Base-by-base conservation (phyloP, 1,140 invertebrate genomes). In the Tyrophagus putrescentiae region DNA sequence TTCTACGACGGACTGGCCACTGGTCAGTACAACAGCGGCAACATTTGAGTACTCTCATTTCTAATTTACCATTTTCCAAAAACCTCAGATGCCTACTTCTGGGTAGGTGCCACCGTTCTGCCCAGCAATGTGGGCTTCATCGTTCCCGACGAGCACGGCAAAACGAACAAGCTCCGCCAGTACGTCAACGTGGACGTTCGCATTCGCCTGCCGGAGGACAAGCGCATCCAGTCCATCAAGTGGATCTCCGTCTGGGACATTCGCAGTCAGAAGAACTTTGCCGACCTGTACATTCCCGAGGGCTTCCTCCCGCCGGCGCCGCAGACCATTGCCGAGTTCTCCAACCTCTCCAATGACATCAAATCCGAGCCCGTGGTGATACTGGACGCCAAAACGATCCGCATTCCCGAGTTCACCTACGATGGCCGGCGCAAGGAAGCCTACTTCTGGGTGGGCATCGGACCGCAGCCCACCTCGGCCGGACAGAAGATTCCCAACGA, bases 171-270 rank as follows among this genome's bases (percentile, higher is more conserved):
- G 5, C 73, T 94, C 32, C 80, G 82, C 65, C 78, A 67, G 13
- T 92, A 92, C 69, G 80, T 86, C 62, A 87, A 90, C 69, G 84
- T 83, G 69, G 85, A 91, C 68, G 83, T 93, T 57, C 85, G 82
- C 0, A 70, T 93, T 25, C 81, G 78, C 1, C 71, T 93, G 28
- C 87, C 89, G 0, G 87, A 92, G 62, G 81, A 81, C 23, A 91
- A 91, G 70, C 86, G 84, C 68, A 81, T 94, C 56, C 83, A 81
- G 0, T 85, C 89, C 53, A 62, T 60, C 42, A 87, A 87, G 71
- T 93, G 89, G 89, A 79, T 94, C 52, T 82, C 87, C 0, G 77
- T 94, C 25, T 93, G 89, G 70, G 89, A 94, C 75, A 74, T 94
- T 9, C 78, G 78, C 39, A 82, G 78, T 67, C 84, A 89, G 74